These are phyloP conservation scores for Alaudala cheleensis DNA, from an alignment of 2,113 vertebrate genomes.

Conservation along the genomic window DNA sequence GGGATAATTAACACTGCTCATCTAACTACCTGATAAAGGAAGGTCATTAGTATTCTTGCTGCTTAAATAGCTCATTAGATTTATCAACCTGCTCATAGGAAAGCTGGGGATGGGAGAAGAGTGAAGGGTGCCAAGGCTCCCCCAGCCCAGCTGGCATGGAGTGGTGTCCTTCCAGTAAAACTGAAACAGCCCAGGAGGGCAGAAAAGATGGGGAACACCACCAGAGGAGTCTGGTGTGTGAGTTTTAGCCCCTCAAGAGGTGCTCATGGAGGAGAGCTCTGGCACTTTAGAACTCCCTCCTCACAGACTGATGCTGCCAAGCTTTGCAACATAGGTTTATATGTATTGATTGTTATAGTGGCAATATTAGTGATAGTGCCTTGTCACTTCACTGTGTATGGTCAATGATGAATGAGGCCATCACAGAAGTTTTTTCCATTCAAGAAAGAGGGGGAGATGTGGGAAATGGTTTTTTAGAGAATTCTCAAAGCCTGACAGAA, in stretches of 20 bases:
- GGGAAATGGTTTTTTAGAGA: no score
- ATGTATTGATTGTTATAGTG: no score
- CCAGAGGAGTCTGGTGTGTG: background rate
- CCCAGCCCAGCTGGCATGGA: background rate
- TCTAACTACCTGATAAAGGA: constrained; percentile 27
- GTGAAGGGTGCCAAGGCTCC: background rate
- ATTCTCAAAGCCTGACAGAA: no score
- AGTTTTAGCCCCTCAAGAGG: background rate
- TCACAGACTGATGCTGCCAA: background rate
- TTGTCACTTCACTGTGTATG: no score
- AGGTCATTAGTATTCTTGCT: constrained; percentile 29
- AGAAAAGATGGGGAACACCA: background rate
- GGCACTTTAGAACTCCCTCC: background rate
- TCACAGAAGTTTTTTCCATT: no score
- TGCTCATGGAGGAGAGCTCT: background rate
- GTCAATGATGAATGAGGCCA: no score
- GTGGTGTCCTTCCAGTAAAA: background rate
- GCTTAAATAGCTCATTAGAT: constrained; percentile 39
- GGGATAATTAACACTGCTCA: constrained; percentile 24
- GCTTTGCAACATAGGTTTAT: no score
- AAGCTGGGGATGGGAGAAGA: background rate
- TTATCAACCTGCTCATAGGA: background rate
- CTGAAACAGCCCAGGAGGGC: background rate
- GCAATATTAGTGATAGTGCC: no score
- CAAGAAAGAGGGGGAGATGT: no score